Percentiles rank a stretch among this genome's conserved stretches.
phyloP scores from a whole-genome alignment of 2,888 invertebrate species.

The Sussaba pulchella region DNA sequence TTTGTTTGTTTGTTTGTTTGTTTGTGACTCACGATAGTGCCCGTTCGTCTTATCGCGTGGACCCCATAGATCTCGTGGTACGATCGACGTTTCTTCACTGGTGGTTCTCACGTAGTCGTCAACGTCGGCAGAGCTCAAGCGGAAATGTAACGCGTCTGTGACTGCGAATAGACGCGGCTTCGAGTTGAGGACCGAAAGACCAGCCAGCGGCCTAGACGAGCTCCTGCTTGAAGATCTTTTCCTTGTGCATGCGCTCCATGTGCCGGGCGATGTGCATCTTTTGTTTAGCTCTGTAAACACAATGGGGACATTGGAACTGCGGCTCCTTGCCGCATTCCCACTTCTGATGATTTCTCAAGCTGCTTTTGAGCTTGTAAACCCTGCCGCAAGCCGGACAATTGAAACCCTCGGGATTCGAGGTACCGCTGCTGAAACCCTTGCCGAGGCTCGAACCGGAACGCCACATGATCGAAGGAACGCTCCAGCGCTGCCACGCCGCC shows the following conservation, averaged over 20 bases:
- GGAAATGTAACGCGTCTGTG: constrained; percentile 42
- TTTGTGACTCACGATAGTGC: constrained; percentile 14
- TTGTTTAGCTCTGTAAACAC: constrained; percentile 83
- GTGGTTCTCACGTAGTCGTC: constrained; percentile 44
- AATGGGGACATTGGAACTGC: constrained; percentile 84
- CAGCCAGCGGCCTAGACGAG: constrained; percentile 78
- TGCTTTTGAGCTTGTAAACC: constrained; percentile 94
- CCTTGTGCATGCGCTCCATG: constrained; percentile 85
- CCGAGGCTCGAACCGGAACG: constrained; percentile 80
- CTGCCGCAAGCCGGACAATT: constrained; percentile 93
- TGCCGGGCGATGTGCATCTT: constrained; percentile 85
- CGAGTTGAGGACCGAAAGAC: constrained; percentile 68
- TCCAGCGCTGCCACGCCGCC: constrained; percentile 88
- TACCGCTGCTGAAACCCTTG: constrained; percentile 78
- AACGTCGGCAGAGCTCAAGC: constrained; percentile 29
- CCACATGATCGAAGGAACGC: constrained; percentile 84
- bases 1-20: constrained; percentile 9
- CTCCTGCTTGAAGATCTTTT: constrained; percentile 83
- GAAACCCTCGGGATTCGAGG: constrained; percentile 86
- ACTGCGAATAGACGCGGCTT: constrained; percentile 9
- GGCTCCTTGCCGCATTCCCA: constrained; percentile 85
- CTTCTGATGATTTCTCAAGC: constrained; percentile 84
- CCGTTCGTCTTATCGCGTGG: neutral
- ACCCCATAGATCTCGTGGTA: constrained; percentile 26
- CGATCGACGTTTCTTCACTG: constrained; percentile 21